Base-by-base conservation (phyloP, 1,140 invertebrate species). In the Ceratina calcarata region DNA sequence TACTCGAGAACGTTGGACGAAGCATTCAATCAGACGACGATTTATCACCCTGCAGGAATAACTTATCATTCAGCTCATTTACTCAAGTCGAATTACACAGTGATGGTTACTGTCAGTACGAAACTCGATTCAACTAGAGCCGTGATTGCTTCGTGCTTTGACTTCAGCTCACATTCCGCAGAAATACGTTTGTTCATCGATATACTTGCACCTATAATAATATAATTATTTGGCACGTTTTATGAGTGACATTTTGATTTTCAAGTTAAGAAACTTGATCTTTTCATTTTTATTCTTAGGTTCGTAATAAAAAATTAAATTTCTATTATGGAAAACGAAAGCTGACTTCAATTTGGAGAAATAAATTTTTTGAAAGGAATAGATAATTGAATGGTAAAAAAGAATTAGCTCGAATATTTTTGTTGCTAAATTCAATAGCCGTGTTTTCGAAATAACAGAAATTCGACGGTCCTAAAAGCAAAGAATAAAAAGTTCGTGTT, bases 141-240 rank as follows among this genome's bases (percentile, higher is more conserved):
- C 73, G 37, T 78, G 83, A 85, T 85, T 81, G 82, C 83, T 85
- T 81, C 83, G 82, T 81, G 82, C 82, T 81, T 80, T 84, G 67
- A 81, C 72, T 85, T 84, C 22, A 53, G 45, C 7, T 37, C 7
- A 24, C 13, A 20, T 51, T 37, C 45, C 49, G 18, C 55, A 32
- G 61, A 80, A 61, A 68, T 22, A n/a, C 49, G 32, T 27, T 80
- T n/a, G 49, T 61, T 53, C 24, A n/a, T 20, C 15, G 51, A 70
- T 22, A 75, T 27, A 75, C 37, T 60, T 73, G 60, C 57, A 53
- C 37, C 37, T 55, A 80, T 80, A 32, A 45, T 61, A n/a, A n/a
- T 55, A 12, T 7, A 55, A n/a, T 55, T 12, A n/a, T 55, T 55
- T n/a, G 10, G 6, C 18, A 18, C 53, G 4, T 2, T 55, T 55